These are phyloP conservation scores for Caenorhabditis uteleia DNA, from an alignment of 2,888 invertebrate genomes.

Conservation along the genomic window DNA sequence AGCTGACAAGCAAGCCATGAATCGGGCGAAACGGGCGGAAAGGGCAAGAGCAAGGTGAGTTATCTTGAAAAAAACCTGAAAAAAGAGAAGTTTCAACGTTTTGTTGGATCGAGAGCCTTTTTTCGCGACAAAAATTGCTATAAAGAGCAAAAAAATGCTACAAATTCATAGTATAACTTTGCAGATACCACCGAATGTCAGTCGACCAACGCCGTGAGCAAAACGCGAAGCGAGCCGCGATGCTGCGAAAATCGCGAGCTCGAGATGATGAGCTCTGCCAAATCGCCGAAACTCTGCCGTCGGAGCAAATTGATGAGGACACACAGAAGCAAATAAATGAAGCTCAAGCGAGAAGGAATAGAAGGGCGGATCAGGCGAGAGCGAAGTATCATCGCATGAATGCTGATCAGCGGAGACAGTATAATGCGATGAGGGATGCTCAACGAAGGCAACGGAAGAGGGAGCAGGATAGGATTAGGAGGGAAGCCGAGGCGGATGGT, in stretches of 20 bases:
- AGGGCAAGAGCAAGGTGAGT: slow-evolving; percentile 33
- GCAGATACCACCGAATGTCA: slow-evolving; percentile 45
- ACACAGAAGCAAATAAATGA: slow-evolving; percentile 24
- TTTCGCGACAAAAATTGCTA: no score
- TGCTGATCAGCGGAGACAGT: slow-evolving; percentile 40
- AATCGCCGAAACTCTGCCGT: slow-evolving; percentile 20
- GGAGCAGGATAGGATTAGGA: slow-evolving; percentile 7
- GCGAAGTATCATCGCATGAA: slow-evolving; percentile 52
- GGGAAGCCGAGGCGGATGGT: no score
- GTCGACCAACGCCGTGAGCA: slow-evolving; percentile 33
- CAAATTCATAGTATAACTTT: neutral
- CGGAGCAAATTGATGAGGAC: slow-evolving; percentile 21
- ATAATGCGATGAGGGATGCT: slow-evolving; percentile 51
- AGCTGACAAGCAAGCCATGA: slow-evolving; percentile 4
- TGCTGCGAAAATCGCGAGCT: slow-evolving; percentile 35
- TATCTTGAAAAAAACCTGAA: neutral
- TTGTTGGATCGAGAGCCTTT: no score
- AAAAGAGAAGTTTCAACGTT: neutral
- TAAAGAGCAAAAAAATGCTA: neutral
- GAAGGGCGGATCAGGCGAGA: slow-evolving; percentile 49
- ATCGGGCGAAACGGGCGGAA: slow-evolving; percentile 36
- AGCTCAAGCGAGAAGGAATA: slow-evolving; percentile 28
- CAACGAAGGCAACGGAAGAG: slow-evolving; percentile 35
- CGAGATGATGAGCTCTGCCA: slow-evolving; percentile 45
- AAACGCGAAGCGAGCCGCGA: slow-evolving; percentile 42